Evolutionary conservation across 1,140 invertebrate genomes (phyloP).

Genomic region (Zaprionus africanus): DNA sequence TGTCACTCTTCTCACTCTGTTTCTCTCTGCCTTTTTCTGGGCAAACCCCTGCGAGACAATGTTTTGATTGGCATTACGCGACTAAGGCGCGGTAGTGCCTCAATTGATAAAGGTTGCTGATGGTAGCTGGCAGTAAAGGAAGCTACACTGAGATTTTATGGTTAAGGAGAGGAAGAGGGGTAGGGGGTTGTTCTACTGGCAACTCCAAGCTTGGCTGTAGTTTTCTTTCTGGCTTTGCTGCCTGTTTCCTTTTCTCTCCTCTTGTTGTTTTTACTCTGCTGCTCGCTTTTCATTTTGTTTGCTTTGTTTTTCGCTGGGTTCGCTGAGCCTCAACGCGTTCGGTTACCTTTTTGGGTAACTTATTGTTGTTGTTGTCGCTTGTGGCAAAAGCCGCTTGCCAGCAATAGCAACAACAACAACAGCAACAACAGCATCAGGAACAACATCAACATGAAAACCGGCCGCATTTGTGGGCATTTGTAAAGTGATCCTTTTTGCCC

Average conservation of each 20-base stretch:
- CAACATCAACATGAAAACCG: constrained; percentile 47
- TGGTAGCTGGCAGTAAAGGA: neutral
- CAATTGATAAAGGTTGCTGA: constrained; percentile 14
- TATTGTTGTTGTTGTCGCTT: constrained; percentile 47
- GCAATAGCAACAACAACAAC: constrained; percentile 29
- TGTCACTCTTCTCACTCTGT: neutral
- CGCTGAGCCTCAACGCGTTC: constrained; percentile 49
- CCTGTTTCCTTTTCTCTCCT: neutral
- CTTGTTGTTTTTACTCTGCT: constrained; percentile 18
- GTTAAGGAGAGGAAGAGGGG: neutral
- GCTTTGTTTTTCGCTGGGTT: constrained; percentile 14
- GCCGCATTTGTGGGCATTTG: constrained; percentile 78
- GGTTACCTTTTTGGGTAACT: constrained; percentile 62
- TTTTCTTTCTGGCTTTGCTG: constrained; percentile 4
- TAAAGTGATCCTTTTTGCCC: constrained; percentile 74
- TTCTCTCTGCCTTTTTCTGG: neutral
- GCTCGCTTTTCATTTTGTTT: constrained; percentile 15
- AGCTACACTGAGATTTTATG: neutral
- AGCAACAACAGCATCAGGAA: constrained; percentile 18
- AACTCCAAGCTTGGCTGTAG: neutral
- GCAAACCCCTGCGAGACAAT: constrained; percentile 23
- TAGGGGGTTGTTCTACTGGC: neutral
- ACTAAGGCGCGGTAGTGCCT: constrained; percentile 26
- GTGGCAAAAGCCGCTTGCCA: constrained; percentile 41
- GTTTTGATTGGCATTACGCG: constrained; percentile 71